A percentile compares a stretch with the other conserved stretches of the same genome.
phyloP scores from a whole-genome alignment of 2,113 vertebrate species.

The Tylochromis polylepis region DNA sequence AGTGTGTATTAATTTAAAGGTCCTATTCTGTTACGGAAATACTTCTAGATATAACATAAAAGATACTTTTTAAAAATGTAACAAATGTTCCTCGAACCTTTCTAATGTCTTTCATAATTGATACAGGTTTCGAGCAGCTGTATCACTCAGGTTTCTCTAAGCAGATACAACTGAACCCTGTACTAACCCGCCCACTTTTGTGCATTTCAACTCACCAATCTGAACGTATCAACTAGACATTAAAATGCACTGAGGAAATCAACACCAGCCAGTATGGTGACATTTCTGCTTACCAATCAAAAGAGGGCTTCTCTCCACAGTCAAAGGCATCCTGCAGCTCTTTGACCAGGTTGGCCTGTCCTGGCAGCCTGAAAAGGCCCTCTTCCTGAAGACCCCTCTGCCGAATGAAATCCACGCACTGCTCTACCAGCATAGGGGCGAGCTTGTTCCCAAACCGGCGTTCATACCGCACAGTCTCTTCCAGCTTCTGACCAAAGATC shows the following conservation, averaged over 20 bases:
- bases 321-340: constrained; percentile 96
- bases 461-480: constrained; percentile 93
- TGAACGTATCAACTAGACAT: neutral
- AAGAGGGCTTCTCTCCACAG: constrained; percentile 93
- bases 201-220: neutral
- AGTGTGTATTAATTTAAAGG: no score
- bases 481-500: constrained; percentile 96
- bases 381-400: constrained; percentile 88
- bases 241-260: neutral
- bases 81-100: neutral
- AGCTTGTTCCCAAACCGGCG: constrained; percentile 86
- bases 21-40: no score
- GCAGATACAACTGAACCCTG: neutral
- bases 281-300: constrained; percentile 82
- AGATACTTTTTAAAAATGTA: no score
- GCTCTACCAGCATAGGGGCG: constrained; percentile 94
- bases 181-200: neutral
- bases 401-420: constrained; percentile 95
- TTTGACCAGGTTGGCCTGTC: constrained; percentile 96
- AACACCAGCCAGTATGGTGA: neutral
- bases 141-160: neutral
- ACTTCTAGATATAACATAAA: no score
- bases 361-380: constrained; percentile 90
- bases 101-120: neutral
- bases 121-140: neutral